These are phyloP conservation scores for Galaxias olidus DNA, from an alignment of 2,797 vertebrate genomes.

Conservation along the genomic window DNA sequence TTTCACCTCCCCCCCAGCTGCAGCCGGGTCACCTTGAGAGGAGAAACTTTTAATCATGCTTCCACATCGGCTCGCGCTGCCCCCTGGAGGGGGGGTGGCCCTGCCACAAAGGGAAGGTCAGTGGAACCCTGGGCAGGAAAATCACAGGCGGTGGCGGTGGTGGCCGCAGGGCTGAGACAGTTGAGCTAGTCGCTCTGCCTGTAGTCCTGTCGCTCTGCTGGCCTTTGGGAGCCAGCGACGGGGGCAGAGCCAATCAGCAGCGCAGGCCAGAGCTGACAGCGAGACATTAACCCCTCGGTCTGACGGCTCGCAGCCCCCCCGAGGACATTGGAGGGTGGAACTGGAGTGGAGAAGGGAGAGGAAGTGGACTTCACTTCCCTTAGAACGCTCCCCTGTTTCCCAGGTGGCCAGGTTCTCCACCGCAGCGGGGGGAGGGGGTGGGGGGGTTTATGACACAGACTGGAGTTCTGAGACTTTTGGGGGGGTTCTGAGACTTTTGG, in stretches of 20 bases:
- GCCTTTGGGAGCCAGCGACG: conserved; percentile 56
- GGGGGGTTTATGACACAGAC: too few species aligned
- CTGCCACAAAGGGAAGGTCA: conserved; percentile 48
- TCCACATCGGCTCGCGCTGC: conserved; percentile 66
- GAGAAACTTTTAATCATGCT: conserved; percentile 76
- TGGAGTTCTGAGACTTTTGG: too few species aligned
- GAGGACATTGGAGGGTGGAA: conserved; percentile 52
- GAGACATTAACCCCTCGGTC: conserved; percentile 74
- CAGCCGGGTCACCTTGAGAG: conserved; percentile 73
- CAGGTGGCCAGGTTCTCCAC: too few species aligned
- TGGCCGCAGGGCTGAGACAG: conserved; percentile 61
- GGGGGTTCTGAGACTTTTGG: conserved; percentile 8
- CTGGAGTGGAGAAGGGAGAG: conserved; percentile 55
- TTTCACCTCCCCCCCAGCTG: conserved; percentile 46
- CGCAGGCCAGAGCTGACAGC: conserved; percentile 73
- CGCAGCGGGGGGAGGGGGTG: too few species aligned
- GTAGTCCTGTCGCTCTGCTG: conserved; percentile 51
- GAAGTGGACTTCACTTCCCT: conserved; percentile 52
- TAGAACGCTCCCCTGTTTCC: conserved; percentile 34
- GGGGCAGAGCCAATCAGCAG: conserved; percentile 72
- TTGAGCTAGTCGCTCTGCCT: conserved; percentile 68
- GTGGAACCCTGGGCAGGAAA: conserved; percentile 50
- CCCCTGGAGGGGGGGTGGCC: conserved; percentile 55
- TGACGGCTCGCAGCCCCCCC: conserved; percentile 57
- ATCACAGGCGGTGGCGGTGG: conserved; percentile 28